Evolutionary conservation across 2,113 vertebrate genomes (phyloP).

Genomic region (Cettia cetti): DNA sequence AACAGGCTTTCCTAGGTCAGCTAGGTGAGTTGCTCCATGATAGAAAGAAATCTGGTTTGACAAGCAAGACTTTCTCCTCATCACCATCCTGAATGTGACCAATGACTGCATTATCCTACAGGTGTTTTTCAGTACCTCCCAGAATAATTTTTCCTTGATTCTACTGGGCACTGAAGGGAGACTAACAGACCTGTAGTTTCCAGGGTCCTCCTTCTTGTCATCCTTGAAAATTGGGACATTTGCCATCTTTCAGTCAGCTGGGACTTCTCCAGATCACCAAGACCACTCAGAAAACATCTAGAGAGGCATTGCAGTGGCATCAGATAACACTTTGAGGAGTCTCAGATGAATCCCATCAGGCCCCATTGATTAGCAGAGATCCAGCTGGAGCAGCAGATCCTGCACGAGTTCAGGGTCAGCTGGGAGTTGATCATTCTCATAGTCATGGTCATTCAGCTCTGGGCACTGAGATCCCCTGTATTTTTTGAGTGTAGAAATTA

Average conservation of each 20-base stretch:
- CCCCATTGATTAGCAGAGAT: not conserved
- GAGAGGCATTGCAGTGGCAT: not conserved
- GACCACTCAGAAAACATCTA: not conserved
- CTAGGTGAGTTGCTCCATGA: not conserved
- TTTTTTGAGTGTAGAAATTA: not conserved
- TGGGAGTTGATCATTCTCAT: not conserved
- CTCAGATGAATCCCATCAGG: not conserved
- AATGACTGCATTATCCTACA: not conserved
- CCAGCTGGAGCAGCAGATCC: not conserved
- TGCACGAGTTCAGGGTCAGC: not conserved
- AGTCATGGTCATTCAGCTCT: not conserved
- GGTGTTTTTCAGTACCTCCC: not conserved
- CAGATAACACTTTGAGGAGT: not conserved
- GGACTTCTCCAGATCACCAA: not conserved
- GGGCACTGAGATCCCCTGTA: not conserved
- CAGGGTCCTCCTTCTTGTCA: not conserved
- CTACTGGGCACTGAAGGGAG: not conserved
- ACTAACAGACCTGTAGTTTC: not conserved
- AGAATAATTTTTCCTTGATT: not conserved
- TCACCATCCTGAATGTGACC: rapidly evolving
- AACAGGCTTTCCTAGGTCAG: not conserved
- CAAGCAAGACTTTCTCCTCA: not conserved
- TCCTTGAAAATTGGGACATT: not conserved
- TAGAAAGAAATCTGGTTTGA: not conserved
- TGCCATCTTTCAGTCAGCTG: not conserved